Percentiles rank a stretch among this genome's conserved stretches.
These are phyloP conservation scores for Microplitis mediator DNA, from an alignment of 1,140 invertebrate species.

Conservation along the genomic window DNA sequence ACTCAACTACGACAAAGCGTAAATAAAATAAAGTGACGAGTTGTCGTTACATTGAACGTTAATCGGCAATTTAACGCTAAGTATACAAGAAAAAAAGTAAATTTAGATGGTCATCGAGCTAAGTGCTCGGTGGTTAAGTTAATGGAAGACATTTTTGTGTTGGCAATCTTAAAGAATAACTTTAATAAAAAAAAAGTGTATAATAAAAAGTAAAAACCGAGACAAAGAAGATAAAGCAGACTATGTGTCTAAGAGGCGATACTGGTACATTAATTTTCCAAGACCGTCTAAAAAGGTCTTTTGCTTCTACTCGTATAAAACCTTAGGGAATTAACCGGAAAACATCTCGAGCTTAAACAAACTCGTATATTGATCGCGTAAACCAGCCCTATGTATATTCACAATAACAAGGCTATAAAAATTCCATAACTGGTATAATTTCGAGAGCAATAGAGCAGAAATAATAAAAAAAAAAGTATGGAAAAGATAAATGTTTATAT, in stretches of 20 bases:
- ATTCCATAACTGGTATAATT: no score
- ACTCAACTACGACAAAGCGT: not conserved
- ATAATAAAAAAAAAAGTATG: no score
- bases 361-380: no score
- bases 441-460: no score
- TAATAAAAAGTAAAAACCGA: not conserved
- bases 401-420: no score
- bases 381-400: no score
- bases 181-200: not conserved
- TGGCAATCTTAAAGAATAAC: not conserved
- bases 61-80: not conserved
- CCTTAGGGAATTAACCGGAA: not conserved
- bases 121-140: not conserved
- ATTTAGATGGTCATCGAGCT: not conserved
- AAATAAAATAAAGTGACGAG: not conserved
- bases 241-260: not conserved
- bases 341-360: no score
- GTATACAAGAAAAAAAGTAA: not conserved
- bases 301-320: not conserved
- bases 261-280: not conserved
- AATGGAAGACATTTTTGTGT: conserved; percentile 16
- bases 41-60: not conserved
- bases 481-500: no score
- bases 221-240: not conserved
- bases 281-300: not conserved